A percentile compares a stretch with the other conserved stretches of the same genome.
These are phyloP conservation scores for Nyctibius bracteatus DNA, from an alignment of 2,113 vertebrate species.

Conservation along the genomic window DNA sequence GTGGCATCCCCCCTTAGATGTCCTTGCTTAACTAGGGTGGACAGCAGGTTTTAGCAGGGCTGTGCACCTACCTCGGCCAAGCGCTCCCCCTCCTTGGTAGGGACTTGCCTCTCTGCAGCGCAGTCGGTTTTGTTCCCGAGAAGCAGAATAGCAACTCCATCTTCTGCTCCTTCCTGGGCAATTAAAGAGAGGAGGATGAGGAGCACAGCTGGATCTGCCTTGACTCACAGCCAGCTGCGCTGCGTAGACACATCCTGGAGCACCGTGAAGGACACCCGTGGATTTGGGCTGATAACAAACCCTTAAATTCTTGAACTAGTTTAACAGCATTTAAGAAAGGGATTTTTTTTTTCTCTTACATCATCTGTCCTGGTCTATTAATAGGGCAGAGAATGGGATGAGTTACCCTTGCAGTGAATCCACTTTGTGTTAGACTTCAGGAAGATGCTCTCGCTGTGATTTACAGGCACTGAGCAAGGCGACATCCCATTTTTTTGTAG, in stretches of 20 bases:
- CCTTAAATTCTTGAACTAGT: background rate
- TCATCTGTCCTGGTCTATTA: background rate
- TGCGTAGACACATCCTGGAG: no score
- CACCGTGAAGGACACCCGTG: background rate
- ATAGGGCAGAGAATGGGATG: background rate
- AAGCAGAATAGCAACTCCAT: constrained; percentile 76
- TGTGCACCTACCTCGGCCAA: constrained; percentile 79
- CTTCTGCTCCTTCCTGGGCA: constrained; percentile 76
- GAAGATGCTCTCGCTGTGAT: background rate
- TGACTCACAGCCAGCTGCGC: background rate
- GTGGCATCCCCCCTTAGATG: background rate
- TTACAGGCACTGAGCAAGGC: background rate
- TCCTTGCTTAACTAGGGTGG: rapidly evolving
- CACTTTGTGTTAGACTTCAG: background rate
- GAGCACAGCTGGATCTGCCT: background rate
- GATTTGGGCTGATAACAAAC: background rate
- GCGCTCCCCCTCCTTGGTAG: constrained; percentile 69
- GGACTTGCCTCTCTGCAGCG: constrained; percentile 70
- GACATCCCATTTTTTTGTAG: background rate
- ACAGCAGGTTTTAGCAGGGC: background rate
- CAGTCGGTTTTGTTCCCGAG: constrained; percentile 90
- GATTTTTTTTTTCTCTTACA: background rate
- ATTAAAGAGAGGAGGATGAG: background rate
- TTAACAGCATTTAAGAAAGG: background rate
- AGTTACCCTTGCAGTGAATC: background rate